phyloP scores from a whole-genome alignment of 2,113 vertebrate genomes.

The Sakesphorus luctuosus region DNA sequence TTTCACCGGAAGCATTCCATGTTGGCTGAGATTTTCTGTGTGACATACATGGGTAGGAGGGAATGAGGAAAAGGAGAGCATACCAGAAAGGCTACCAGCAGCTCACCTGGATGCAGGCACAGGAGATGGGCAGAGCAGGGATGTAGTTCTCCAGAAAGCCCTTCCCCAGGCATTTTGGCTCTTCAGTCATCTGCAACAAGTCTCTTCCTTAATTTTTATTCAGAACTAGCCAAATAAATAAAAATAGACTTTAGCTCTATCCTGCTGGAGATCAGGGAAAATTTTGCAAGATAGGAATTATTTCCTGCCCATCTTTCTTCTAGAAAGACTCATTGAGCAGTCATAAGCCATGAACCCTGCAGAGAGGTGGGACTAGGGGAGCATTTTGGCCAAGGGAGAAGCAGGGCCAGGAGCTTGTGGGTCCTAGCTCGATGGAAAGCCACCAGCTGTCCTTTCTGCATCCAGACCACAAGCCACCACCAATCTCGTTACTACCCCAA shows the following conservation, averaged over 20 bases:
- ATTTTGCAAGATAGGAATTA: rapidly evolving
- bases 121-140: not conserved
- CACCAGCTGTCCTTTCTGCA: not conserved
- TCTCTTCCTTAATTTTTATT: not conserved
- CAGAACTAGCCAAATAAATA: not conserved
- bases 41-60: not conserved
- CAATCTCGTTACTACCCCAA: not conserved
- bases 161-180: not conserved
- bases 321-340: not conserved
- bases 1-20: not conserved
- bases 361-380: not conserved
- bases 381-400: not conserved
- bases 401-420: not conserved
- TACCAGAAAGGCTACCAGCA: not conserved
- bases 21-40: not conserved
- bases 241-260: not conserved
- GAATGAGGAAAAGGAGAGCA: not conserved
- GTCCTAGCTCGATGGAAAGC: not conserved
- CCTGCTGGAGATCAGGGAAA: not conserved
- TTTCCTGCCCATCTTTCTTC: not conserved
- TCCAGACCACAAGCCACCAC: not conserved
- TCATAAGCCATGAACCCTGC: not conserved
- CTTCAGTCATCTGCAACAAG: not conserved
- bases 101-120: not conserved
- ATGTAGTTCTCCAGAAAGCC: not conserved